Evolutionary conservation across 2,797 vertebrate species (phyloP).

Genomic region (Somateria mollissima): DNA sequence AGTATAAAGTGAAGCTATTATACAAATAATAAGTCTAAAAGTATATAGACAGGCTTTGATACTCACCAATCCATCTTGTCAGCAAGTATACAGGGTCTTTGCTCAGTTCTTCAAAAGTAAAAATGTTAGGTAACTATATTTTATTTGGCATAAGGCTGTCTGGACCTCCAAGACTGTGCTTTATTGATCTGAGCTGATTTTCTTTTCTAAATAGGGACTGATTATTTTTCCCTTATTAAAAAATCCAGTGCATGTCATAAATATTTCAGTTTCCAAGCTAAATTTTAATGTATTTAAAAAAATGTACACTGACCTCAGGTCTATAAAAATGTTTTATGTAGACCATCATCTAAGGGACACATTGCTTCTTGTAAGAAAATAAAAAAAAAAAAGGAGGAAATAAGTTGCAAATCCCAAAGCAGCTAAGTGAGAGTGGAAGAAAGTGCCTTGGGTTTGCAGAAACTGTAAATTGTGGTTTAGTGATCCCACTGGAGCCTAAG

Average conservation of each 20-base stretch:
- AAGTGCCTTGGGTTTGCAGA: conserved; percentile 66
- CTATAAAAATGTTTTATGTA: conserved; percentile 71
- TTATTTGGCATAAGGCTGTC: background rate
- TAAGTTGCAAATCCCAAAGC: conserved; percentile 80
- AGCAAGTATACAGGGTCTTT: background rate
- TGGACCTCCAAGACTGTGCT: background rate
- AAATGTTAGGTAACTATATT: background rate
- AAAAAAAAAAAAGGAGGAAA: conserved; percentile 63
- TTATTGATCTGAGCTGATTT: background rate
- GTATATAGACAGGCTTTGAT: background rate
- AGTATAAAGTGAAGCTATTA: background rate
- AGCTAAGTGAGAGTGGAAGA: conserved; percentile 74
- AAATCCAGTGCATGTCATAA: background rate
- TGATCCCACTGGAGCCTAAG: conserved; percentile 68
- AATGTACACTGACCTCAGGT: conserved; percentile 55
- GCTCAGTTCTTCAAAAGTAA: conserved; percentile 12
- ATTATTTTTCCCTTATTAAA: background rate
- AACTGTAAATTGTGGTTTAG: conserved; percentile 77
- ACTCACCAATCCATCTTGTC: background rate
- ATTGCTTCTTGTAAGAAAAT: conserved; percentile 67
- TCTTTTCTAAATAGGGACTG: conserved; percentile 1
- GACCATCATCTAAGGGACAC: conserved; percentile 58
- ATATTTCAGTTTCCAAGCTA: conserved; percentile 39
- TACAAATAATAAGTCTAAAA: background rate
- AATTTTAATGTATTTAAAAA: conserved; percentile 63